phyloP scores from a whole-genome alignment of 2,113 vertebrate genomes.

The Bufo bufo region DNA sequence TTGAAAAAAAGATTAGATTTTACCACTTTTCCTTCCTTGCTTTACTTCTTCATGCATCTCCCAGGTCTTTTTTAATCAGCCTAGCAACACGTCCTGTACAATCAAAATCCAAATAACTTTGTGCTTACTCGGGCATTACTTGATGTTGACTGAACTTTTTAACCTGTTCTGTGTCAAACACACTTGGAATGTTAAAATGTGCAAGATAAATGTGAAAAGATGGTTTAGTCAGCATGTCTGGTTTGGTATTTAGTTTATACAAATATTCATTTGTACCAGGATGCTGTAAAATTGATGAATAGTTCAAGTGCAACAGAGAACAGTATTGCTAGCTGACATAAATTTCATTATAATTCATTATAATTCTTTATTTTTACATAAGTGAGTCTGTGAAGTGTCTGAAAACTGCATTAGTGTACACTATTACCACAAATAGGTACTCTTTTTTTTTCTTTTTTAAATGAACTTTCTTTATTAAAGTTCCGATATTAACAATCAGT shows the following conservation, averaged over 20 bases:
- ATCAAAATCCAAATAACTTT: conserved; percentile 57
- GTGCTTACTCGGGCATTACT: conserved; percentile 51
- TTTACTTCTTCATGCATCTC: conserved; percentile 53
- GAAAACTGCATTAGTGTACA: too few species aligned
- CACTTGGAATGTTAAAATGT: background rate
- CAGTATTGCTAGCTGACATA: too few species aligned
- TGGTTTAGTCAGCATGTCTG: background rate
- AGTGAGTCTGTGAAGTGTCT: too few species aligned
- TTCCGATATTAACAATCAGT: too few species aligned
- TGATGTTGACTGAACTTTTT: conserved; percentile 50
- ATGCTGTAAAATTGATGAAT: background rate
- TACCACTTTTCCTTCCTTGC: conserved; percentile 48
- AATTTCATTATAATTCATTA: too few species aligned
- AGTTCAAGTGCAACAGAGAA: too few species aligned
- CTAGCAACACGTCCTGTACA: conserved; percentile 51
- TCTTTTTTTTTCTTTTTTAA: too few species aligned
- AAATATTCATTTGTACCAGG: background rate
- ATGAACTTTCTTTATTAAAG: too few species aligned
- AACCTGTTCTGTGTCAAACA: conserved; percentile 32
- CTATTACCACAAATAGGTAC: too few species aligned
- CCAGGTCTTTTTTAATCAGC: conserved; percentile 53
- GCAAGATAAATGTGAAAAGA: background rate
- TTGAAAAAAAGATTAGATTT: conserved; percentile 59
- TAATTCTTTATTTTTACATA: too few species aligned
- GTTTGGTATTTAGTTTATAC: background rate